Evolutionary conservation across 2,888 invertebrate genomes (phyloP), one percentile per base, ranked within the genome.

Genomic region (Rotaria magnacalcarata): DNA sequence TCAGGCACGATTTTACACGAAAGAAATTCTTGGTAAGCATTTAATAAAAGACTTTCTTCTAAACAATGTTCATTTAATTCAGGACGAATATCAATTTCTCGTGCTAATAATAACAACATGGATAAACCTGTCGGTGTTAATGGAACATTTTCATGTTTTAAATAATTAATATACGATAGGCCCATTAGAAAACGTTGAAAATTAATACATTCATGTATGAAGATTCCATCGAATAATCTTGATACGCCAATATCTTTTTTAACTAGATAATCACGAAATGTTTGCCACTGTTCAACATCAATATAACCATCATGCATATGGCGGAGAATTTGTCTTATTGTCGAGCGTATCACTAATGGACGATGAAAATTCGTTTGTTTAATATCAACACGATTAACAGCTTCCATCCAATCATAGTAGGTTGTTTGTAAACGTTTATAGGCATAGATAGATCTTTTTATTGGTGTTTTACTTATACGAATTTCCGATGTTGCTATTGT

Each of bases 171-270:
- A 34, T 67, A 67, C 2, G 67, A 67, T 67, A 41, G n/a, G 34
- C 6, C 67, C 67, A 67, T 67, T 3, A 67, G 19, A 19, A 67
- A 34, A 27, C 67, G 67, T 34, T 67, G 27, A 67, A 34, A 41
- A 34, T 27, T 11, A 27, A 67, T 34, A 67, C 67, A 67, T 67
- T 67, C 67, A 34, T 67, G 67, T 27, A 67, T 5, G 19, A 67
- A 67, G 7, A 67, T 67, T 5, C 67, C 67, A 67, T 67, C 67
- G 19, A 67, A 67, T 67, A 67, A 41, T 19, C 67, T 34, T 34
- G 67, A 67, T 34, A 67, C 67, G n/a, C 67, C 67, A 67, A 67
- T 67, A 67, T 67, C 67, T 67, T 67, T 67, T 34, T 67, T 67
- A 19, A 67, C 67, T 19, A 67, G 67, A 67, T 67, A 67, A 67